Base-by-base conservation (phyloP, 2,797 vertebrate genomes). In the Urophycis tenuis region DNA sequence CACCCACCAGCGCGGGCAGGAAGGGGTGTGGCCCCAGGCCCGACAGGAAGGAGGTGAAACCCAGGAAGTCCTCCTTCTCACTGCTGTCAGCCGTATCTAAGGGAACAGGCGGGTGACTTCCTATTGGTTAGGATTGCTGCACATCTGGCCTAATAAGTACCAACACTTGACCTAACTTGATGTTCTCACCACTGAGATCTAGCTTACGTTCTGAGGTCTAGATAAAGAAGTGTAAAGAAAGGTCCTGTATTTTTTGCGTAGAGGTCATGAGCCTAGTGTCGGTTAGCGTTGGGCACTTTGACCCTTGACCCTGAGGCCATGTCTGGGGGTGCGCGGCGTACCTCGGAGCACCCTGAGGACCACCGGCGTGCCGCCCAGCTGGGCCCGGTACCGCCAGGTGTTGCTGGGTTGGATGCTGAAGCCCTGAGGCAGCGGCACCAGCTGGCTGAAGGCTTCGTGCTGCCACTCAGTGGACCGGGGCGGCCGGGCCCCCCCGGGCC, bases 11-110 rank as follows among this genome's bases (percentile, higher is more conserved):
- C 1, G 85, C 85, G 1, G 95, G 94, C n/a, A 99, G 75, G 78
- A 93, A 95, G 36, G 91, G 87, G 74, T 98, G 96, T 0, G 25
- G 81, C 10, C 95, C 95, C 83, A 98, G 90, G 49, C 85, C 88
- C 0, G 93, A 92, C 81, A 95, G 81, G 77, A 98, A 99, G 35
- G 92, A 89, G 22, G 95, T 93, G 75, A 93, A 94, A n/a, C 91
- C 93, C 77, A 96, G 75, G 84, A 98, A 99, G 78, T 91, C 77
- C 76, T 92, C 93, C 25, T 88, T 82, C 80, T 96, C 93, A 0
- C 76, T 84, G n/a, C 82, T 79, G 76, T 81, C 88, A 3, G 90
- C 89, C 0, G 87, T 71, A 6, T 91, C 95, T 96, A 73, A 70
- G 29, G 41, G 77, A 1, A 45, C 41, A 45, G 41, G 41, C 17